phyloP scores from a whole-genome alignment of 1,140 invertebrate genomes.

The Temnothorax longispinosus region DNA sequence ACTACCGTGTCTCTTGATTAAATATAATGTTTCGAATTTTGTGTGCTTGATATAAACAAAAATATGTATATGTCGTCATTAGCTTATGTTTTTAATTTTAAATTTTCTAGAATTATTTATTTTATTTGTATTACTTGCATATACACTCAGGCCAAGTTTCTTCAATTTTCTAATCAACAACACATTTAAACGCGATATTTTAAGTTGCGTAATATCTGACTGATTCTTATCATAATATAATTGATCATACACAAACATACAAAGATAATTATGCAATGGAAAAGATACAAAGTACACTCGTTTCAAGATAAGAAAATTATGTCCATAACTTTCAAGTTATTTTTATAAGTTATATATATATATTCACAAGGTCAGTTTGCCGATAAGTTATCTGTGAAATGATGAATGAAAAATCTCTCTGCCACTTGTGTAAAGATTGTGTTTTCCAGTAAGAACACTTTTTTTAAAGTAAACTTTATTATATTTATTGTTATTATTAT shows the following conservation, averaged over 20 bases:
- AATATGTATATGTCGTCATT: neutral
- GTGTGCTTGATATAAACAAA: neutral
- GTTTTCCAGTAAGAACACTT: neutral
- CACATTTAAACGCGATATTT: neutral
- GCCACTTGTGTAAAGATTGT: neutral
- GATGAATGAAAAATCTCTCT: neutral
- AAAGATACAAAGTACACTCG: neutral
- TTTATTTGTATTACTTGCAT: neutral
- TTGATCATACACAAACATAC: neutral
- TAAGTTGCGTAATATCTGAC: neutral
- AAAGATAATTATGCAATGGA: neutral
- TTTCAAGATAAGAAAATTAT: neutral
- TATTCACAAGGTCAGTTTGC: neutral
- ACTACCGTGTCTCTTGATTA: neutral
- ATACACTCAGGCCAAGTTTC: neutral
- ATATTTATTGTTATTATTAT: too few species aligned
- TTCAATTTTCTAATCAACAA: neutral
- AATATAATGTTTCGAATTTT: neutral
- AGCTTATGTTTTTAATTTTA: neutral
- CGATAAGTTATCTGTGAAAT: neutral
- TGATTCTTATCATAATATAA: neutral
- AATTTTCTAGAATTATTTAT: neutral
- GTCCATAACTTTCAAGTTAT: neutral
- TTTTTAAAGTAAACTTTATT: neutral
- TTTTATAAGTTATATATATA: neutral